phyloP scores from a whole-genome alignment of 2,888 invertebrate species.

The Eupsilia transversa region DNA sequence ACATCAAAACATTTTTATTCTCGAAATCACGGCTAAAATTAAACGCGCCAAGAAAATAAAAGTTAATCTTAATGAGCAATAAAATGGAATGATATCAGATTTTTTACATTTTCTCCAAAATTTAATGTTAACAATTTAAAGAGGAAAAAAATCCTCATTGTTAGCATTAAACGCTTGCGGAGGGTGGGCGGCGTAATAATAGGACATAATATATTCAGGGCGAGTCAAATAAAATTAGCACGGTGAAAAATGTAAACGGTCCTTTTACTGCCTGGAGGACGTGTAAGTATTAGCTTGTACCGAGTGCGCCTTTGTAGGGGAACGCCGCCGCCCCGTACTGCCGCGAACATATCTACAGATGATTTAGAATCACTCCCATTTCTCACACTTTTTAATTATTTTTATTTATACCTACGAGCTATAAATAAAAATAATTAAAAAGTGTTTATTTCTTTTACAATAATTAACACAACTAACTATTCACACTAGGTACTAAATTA shows the following conservation, averaged over 20 bases:
- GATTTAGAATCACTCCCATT: slow-evolving; percentile 52
- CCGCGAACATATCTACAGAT: slow-evolving; percentile 41
- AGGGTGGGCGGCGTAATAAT: slow-evolving; percentile 86
- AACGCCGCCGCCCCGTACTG: slow-evolving; percentile 63
- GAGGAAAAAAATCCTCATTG: slow-evolving; percentile 85
- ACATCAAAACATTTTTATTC: slow-evolving; percentile 62
- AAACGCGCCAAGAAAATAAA: slow-evolving; percentile 77
- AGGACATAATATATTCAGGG: slow-evolving; percentile 90
- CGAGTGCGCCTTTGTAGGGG: slow-evolving; percentile 73
- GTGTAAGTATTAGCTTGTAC: slow-evolving; percentile 85
- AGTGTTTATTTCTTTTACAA: too few species aligned
- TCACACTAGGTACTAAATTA: too few species aligned
- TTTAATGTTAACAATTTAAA: slow-evolving; percentile 88
- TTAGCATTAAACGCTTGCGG: slow-evolving; percentile 85
- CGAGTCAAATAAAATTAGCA: slow-evolving; percentile 91
- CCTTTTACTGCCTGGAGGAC: slow-evolving; percentile 86
- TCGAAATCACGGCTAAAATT: slow-evolving; percentile 70
- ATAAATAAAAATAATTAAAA: slow-evolving; percentile 37
- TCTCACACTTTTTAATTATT: slow-evolving; percentile 40
- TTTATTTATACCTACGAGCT: too few species aligned
- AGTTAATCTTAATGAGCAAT: slow-evolving; percentile 84
- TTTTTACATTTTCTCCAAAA: slow-evolving; percentile 83
- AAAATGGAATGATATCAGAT: slow-evolving; percentile 85
- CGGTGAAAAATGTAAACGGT: slow-evolving; percentile 90
- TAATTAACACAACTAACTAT: too few species aligned